Conservation (phyloP, 2,797 vertebrate species). For the Syngnathus acus region DNA sequence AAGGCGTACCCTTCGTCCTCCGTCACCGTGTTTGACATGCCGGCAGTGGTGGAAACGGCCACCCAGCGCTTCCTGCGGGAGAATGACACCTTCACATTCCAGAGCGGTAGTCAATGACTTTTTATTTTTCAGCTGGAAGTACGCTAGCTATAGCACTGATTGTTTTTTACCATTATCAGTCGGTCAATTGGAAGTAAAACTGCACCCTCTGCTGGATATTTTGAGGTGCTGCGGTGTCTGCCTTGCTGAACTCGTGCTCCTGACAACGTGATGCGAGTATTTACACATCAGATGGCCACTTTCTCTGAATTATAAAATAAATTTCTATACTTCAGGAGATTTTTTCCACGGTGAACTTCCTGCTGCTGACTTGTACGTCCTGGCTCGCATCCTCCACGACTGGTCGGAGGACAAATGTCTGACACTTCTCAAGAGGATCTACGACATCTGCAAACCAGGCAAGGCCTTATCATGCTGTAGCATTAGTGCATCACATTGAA, state of each 20-base stretch:
- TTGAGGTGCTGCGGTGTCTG: neutral
- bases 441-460: conserved; percentile 60
- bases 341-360: conserved; percentile 67
- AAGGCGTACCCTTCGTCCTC: conserved; percentile 60
- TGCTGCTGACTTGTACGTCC: conserved; percentile 61
- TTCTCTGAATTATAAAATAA: neutral
- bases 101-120: conserved; percentile 38
- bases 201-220: neutral
- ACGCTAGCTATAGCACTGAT: neutral
- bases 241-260: neutral
- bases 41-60: conserved; percentile 53
- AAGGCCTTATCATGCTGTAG: neutral
- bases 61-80: conserved; percentile 57
- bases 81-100: conserved; percentile 48
- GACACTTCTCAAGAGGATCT: conserved; percentile 59
- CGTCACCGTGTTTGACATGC: conserved; percentile 64
- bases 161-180: neutral
- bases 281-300: neutral
- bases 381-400: conserved; percentile 71
- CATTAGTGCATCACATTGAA: neutral
- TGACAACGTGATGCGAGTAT: neutral
- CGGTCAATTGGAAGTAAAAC: neutral
- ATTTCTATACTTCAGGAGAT: conserved; percentile 50
- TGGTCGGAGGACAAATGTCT: conserved; percentile 68
- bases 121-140: neutral